Evolutionary conservation across 2,113 vertebrate species (phyloP).

Genomic region (Mungos mungo): DNA sequence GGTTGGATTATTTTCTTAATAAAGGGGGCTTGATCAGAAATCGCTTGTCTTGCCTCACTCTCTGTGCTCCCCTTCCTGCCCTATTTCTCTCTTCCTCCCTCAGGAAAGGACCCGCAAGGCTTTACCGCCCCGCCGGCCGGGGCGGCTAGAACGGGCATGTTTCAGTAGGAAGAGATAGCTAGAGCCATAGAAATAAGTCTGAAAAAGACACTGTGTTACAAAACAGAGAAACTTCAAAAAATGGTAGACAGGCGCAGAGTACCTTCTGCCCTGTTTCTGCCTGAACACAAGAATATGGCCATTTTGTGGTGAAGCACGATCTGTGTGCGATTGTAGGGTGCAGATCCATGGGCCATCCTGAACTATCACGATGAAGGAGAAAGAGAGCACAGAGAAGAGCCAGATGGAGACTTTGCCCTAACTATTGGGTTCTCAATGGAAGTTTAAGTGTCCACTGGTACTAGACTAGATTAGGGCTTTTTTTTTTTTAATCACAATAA

Average conservation of each 20-base stretch:
- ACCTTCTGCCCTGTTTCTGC: background rate
- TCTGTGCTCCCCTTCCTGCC: no score
- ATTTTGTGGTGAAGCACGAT: background rate
- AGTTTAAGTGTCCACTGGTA: background rate
- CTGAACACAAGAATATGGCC: background rate
- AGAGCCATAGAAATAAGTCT: background rate
- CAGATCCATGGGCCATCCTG: background rate
- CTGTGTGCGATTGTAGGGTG: background rate
- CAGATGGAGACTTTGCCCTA: background rate
- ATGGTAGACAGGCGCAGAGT: background rate
- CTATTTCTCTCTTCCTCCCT: no score
- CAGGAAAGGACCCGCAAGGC: no score
- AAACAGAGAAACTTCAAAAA: background rate
- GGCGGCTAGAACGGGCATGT: no score
- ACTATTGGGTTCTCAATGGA: background rate
- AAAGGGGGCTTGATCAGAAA: no score
- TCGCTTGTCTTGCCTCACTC: no score
- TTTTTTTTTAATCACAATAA: slow-evolving; percentile 7
- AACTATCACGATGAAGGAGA: background rate
- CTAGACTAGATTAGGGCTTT: background rate
- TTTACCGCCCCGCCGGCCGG: no score
- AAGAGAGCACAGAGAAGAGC: background rate
- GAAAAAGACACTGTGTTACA: background rate
- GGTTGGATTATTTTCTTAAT: no score
- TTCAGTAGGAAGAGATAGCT: background rate